Evolutionary conservation across 1,140 invertebrate genomes (phyloP), one percentile per base, ranked within the genome.

Genomic region (Sminthurides bifidus): DNA sequence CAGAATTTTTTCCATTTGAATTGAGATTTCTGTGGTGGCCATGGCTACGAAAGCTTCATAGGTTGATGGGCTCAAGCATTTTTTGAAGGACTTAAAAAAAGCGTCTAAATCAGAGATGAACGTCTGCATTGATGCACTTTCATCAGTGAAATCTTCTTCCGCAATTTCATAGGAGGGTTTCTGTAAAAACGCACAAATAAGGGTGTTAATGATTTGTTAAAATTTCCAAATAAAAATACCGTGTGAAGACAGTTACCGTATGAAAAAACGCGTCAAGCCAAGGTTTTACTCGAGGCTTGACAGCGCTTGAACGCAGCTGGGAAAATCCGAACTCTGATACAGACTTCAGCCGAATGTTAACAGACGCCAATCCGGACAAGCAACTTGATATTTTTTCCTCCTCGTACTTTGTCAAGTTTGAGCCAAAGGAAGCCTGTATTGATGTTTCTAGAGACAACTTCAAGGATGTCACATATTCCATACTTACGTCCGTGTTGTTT

Each of bases 401-500:
- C 60, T 85, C 82, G 53, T 79, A 81, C 15, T 68, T 62, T 30
- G 73, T 78, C 69, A 82, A 78, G 44, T 59, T 61, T 10, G 73
- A 71, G 31, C 77, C 76, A 61, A 83, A 78, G 8, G 78, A 74
- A 45, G 73, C 73, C 21, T 76, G 71, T 38, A 85, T 81, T 69
- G 85, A 83, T 17, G 74, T 75, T 59, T 82, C 76, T 62, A 93
- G 76, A 56, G 76, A 81, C 62, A 77, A 77, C 66, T 79, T 82
- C 5, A 93, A 70, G 0, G 85, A 84, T 64, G 87, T 85, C 8
- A 92, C 79, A 71, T 91, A 93, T 69, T 95, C 91, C 61, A 82
- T 85, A 57, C 88, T 89, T 5, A 83, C 79, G 70, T 95, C 92
- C n/a, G 87, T 82, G 72, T 95, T 94, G 68, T 93, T 94, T 53